Percentiles rank a stretch among this genome's conserved stretches.
These are phyloP conservation scores for Sialis fuliginosa DNA, from an alignment of 2,888 invertebrate genomes.

Conservation along the genomic window DNA sequence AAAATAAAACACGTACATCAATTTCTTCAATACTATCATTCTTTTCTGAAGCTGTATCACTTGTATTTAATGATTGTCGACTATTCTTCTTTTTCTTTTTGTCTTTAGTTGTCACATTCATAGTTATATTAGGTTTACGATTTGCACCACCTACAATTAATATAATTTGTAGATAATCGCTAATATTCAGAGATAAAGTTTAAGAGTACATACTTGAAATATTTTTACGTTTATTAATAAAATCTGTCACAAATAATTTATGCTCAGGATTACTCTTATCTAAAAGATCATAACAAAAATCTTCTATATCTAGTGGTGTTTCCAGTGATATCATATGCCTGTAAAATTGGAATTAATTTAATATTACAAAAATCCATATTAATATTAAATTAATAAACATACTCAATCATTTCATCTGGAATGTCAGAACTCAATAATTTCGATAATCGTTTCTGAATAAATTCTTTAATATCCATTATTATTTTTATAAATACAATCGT, in stretches of 20 bases:
- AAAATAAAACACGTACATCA: no score
- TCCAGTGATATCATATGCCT: constrained; percentile 60
- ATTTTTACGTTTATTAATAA: constrained; percentile 15
- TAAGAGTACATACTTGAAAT: no score
- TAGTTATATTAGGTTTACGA: no score
- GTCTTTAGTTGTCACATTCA: no score
- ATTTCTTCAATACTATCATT: no score
- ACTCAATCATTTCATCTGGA: constrained; percentile 52
- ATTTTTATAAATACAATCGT: not conserved
- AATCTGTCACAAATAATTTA: constrained; percentile 35
- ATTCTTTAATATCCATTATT: constrained; percentile 20
- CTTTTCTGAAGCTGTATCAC: no score
- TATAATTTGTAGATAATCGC: no score
- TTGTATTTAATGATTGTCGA: no score
- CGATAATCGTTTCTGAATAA: constrained; percentile 45
- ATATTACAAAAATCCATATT: not conserved
- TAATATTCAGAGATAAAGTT: no score
- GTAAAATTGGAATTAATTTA: constrained; percentile 14
- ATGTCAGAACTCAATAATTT: constrained; percentile 48
- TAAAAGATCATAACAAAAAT: constrained; percentile 58
- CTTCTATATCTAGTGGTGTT: constrained; percentile 51
- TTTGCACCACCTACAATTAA: no score
- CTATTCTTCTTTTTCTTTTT: no score
- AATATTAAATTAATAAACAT: constrained; percentile 15
- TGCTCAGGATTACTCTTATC: constrained; percentile 49